Percentiles rank a stretch among this genome's conserved stretches.
Conservation (phyloP, 2,888 invertebrate species). For the Drosophila nigritarsus region DNA sequence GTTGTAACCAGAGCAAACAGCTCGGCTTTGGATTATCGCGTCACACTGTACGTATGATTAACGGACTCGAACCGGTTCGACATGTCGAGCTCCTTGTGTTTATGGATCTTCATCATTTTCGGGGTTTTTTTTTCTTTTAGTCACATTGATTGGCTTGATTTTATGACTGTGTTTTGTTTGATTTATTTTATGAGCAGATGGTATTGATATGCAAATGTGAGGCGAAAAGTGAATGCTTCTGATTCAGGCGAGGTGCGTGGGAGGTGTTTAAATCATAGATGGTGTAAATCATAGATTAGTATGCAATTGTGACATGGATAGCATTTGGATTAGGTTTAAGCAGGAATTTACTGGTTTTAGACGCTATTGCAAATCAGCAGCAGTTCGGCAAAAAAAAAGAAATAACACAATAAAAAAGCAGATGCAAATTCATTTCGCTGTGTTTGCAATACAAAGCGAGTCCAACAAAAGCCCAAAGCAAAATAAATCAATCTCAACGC, state of each 20-base stretch:
- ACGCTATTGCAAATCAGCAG: slow-evolving; percentile 20
- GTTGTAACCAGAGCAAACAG: slow-evolving; percentile 62
- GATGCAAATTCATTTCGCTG: slow-evolving; percentile 59
- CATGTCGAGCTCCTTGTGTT: slow-evolving; percentile 19
- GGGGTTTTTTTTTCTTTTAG: slow-evolving; percentile 25
- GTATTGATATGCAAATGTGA: slow-evolving; percentile 58
- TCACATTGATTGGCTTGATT: slow-evolving; percentile 51
- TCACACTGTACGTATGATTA: slow-evolving; percentile 69
- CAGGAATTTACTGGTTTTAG: slow-evolving; percentile 12
- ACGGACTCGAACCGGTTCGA: slow-evolving; percentile 26
- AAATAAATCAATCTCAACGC: slow-evolving; percentile 70
- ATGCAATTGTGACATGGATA: slow-evolving; percentile 54
- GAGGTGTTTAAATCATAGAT: slow-evolving; percentile 6
- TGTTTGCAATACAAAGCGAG: slow-evolving; percentile 53
- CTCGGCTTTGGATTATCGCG: slow-evolving; percentile 21
- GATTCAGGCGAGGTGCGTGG: slow-evolving; percentile 27
- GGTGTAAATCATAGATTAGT: slow-evolving; percentile 33
- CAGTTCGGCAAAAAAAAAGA: neutral
- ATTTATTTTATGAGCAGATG: slow-evolving; percentile 18
- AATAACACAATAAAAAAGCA: slow-evolving; percentile 20
- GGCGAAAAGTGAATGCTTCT: slow-evolving; percentile 25
- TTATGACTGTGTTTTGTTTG: slow-evolving; percentile 30
- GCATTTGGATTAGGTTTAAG: slow-evolving; percentile 3
- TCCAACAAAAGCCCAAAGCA: slow-evolving; percentile 49
- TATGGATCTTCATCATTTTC: slow-evolving; percentile 18